Evolutionary conservation across 2,888 invertebrate genomes (phyloP).

Genomic region (Apamea epomidion): DNA sequence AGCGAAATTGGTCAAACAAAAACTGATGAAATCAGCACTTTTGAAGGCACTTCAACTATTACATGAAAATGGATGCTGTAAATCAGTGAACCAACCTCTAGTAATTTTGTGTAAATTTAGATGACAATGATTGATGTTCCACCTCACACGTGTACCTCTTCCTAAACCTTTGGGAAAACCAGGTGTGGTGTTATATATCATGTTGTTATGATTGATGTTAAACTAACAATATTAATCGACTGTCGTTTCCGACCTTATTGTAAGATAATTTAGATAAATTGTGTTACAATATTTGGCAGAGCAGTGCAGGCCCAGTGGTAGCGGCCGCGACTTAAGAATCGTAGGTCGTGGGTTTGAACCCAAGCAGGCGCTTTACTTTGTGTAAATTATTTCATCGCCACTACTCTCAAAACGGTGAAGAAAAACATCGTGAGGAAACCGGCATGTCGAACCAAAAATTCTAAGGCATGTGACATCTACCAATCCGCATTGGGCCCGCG

Average conservation of each 20-base stretch:
- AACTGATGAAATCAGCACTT: neutral
- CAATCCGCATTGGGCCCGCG: no score
- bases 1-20: neutral
- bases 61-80: neutral
- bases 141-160: neutral
- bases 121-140: neutral
- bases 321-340: no score
- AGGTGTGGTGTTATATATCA: no score
- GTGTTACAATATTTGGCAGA: neutral
- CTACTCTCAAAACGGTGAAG: neutral
- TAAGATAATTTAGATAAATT: neutral
- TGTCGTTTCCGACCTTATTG: neutral
- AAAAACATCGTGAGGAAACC: no score
- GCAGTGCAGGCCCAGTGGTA: no score
- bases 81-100: neutral
- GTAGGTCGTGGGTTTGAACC: no score
- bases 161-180: neutral
- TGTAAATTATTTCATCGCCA: neutral
- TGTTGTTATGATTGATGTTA: neutral
- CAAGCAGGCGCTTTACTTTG: neutral
- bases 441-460: no score
- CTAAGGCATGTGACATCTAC: no score
- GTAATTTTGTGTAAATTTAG: neutral
- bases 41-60: neutral
- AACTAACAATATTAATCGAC: neutral